These are phyloP conservation scores for Megaustenia siamemsis DNA, from an alignment of 2,888 invertebrate genomes.

Conservation along the genomic window DNA sequence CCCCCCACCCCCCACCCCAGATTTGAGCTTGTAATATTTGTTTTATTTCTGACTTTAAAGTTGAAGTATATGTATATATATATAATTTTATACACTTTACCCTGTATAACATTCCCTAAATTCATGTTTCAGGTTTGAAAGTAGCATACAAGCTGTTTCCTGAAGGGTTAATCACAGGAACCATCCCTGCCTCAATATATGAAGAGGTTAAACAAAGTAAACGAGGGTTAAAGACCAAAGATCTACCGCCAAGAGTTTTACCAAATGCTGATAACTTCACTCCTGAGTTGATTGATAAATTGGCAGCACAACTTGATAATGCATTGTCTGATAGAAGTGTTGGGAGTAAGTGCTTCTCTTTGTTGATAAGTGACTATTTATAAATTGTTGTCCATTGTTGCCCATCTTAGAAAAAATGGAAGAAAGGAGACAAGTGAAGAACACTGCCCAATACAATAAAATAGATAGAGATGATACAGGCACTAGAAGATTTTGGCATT, in stretches of 20 bases:
- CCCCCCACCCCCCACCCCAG: no score
- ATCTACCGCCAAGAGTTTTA: constrained; percentile 43
- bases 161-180: constrained; percentile 77
- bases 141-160: constrained; percentile 78
- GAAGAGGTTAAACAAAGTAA: constrained; percentile 48
- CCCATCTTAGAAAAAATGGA: no score
- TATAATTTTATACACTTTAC: no score
- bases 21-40: neutral
- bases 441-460: no score
- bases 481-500: no score
- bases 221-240: constrained; percentile 46
- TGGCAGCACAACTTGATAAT: constrained; percentile 71
- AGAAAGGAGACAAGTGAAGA: no score
- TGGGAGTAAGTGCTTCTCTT: constrained; percentile 73
- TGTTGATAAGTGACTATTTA: no score
- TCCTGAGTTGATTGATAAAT: constrained; percentile 68
- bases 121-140: constrained; percentile 72
- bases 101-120: neutral
- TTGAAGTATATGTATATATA: no score
- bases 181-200: constrained; percentile 67
- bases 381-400: no score
- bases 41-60: neutral
- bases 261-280: constrained; percentile 64
- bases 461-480: no score
- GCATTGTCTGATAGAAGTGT: constrained; percentile 72